These are phyloP conservation scores for Zosterops lateralis DNA, from an alignment of 2,113 vertebrate genomes.

Conservation along the genomic window DNA sequence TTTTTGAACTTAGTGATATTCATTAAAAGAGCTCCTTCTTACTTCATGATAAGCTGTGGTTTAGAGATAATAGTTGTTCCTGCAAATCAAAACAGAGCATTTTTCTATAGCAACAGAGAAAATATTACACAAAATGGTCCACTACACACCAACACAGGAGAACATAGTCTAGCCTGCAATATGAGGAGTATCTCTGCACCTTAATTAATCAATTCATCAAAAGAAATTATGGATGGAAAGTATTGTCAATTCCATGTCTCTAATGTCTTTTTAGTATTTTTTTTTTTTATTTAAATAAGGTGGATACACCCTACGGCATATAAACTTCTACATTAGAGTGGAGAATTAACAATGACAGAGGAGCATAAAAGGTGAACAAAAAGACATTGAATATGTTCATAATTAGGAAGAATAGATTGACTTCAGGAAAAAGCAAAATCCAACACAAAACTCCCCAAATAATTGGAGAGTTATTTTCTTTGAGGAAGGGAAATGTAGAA, in stretches of 20 bases:
- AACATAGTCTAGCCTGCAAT: background rate
- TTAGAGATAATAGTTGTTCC: background rate
- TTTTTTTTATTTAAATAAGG: background rate
- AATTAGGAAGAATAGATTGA: background rate
- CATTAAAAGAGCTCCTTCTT: background rate
- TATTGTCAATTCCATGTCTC: background rate
- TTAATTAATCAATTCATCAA: background rate
- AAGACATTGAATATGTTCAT: background rate
- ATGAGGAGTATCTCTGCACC: background rate
- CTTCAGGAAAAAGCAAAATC: background rate
- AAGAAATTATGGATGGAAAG: background rate
- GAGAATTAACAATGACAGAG: background rate
- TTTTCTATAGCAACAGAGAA: background rate
- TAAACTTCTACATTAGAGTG: background rate
- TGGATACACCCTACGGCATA: accelerated
- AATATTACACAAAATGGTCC: background rate
- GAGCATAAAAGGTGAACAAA: background rate
- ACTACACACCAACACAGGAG: background rate
- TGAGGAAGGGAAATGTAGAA: background rate
- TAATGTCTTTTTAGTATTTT: background rate
- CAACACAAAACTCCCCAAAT: background rate
- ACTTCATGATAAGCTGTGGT: background rate
- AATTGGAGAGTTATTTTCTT: background rate
- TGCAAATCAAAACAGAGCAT: background rate
- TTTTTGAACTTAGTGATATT: background rate